Percentiles rank a stretch among this genome's conserved stretches.
These are phyloP conservation scores for Balaeniceps rex DNA, from an alignment of 2,113 vertebrate species.

Conservation along the genomic window DNA sequence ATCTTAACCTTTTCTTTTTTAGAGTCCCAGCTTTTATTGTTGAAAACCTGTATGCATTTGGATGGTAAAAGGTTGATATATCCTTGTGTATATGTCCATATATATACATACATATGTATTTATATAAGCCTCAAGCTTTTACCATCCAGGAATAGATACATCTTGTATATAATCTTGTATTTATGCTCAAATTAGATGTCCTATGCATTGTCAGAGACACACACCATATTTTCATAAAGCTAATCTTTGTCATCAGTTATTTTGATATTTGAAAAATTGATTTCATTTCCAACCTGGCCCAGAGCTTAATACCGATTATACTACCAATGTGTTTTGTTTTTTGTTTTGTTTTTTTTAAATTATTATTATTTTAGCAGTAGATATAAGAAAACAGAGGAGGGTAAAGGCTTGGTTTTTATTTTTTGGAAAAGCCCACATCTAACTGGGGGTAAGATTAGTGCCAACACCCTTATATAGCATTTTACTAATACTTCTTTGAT, in stretches of 20 bases:
- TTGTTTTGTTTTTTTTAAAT: background rate
- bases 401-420: constrained; percentile 55
- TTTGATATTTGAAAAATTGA: too few species aligned
- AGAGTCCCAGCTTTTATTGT: constrained; percentile 71
- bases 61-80: constrained; percentile 65
- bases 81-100: background rate
- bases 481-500: constrained; percentile 56
- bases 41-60: constrained; percentile 50
- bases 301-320: constrained; percentile 74
- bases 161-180: constrained; percentile 41
- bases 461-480: constrained; percentile 63
- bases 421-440: constrained; percentile 55
- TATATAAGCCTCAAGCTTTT: constrained; percentile 60
- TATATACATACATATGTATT: background rate
- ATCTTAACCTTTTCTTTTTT: constrained; percentile 1
- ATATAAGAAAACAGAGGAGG: constrained; percentile 77
- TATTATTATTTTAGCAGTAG: background rate
- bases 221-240: constrained; percentile 78
- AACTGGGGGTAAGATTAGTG: constrained; percentile 41
- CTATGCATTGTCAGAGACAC: constrained; percentile 85
- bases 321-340: background rate
- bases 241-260: constrained; percentile 72
- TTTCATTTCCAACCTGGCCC: constrained; percentile 85
- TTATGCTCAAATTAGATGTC: constrained; percentile 74
- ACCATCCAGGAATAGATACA: constrained; percentile 59